Evolutionary conservation across 2,797 vertebrate genomes (phyloP).

Genomic region (Eospalax fontanierii): DNA sequence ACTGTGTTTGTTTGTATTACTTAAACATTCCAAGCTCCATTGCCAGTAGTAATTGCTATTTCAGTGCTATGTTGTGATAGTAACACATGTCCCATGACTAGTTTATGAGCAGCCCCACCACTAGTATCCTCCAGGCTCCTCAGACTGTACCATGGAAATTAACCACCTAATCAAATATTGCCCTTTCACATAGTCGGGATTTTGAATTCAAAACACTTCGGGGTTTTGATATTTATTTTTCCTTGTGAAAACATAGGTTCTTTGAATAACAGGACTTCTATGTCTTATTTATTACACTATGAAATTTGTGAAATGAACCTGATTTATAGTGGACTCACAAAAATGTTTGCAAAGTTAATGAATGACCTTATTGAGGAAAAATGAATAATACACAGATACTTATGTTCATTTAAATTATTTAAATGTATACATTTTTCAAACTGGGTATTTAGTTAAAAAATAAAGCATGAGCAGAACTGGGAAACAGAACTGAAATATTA

Average conservation of each 20-base stretch:
- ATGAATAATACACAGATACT: not conserved
- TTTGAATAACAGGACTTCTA: not conserved
- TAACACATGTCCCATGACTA: rapidly evolving
- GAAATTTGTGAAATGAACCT: not conserved
- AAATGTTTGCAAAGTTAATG: not conserved
- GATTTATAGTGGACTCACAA: not conserved
- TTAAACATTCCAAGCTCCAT: not conserved
- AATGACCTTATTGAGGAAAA: not conserved
- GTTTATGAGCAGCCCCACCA: not conserved
- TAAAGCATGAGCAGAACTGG: no score
- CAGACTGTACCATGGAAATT: not conserved
- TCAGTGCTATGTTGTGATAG: no score
- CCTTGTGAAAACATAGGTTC: not conserved
- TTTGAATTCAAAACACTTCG: not conserved
- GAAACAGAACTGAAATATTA: not conserved
- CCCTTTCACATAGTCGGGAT: no score
- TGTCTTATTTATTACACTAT: not conserved
- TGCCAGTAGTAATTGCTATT: rapidly evolving
- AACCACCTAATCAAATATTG: not conserved
- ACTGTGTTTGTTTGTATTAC: not conserved
- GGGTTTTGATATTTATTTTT: not conserved
- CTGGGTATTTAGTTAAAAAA: not conserved
- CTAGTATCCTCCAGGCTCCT: not conserved
- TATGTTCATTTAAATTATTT: not conserved
- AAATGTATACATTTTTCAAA: not conserved